Conservation (phyloP, 1,140 invertebrate genomes). For the Ostrea denselamellosa region DNA sequence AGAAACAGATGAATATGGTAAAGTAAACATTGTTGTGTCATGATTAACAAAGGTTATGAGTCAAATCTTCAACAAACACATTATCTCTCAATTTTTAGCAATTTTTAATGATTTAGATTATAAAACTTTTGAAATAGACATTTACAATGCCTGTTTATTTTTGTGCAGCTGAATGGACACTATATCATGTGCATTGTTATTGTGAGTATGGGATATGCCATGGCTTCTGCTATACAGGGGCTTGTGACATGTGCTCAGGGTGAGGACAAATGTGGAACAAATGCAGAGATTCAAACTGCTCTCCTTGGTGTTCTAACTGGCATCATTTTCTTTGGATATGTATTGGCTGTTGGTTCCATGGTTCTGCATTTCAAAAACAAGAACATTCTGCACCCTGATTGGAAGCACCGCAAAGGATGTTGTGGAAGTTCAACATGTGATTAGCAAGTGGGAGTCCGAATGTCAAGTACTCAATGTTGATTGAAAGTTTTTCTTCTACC, state of each 20-base stretch:
- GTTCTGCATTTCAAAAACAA: neutral
- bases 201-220: neutral
- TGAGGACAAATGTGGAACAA: neutral
- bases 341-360: neutral
- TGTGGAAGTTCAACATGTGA: neutral
- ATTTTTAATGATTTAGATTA: neutral
- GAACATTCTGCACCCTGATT: neutral
- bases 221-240: neutral
- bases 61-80: neutral
- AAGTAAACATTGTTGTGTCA: neutral
- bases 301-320: neutral
- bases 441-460: neutral
- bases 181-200: neutral
- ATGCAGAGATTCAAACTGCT: neutral
- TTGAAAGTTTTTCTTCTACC: neutral
- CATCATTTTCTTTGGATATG: neutral
- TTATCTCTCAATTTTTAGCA: neutral
- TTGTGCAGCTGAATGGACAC: neutral
- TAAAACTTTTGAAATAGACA: neutral
- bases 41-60: neutral
- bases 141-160: neutral
- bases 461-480: neutral
- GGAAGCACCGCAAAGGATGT: neutral
- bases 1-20: neutral
- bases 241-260: neutral